These are phyloP conservation scores for Aphelenchoides besseyi DNA, from an alignment of 1,140 invertebrate genomes.

Conservation along the genomic window DNA sequence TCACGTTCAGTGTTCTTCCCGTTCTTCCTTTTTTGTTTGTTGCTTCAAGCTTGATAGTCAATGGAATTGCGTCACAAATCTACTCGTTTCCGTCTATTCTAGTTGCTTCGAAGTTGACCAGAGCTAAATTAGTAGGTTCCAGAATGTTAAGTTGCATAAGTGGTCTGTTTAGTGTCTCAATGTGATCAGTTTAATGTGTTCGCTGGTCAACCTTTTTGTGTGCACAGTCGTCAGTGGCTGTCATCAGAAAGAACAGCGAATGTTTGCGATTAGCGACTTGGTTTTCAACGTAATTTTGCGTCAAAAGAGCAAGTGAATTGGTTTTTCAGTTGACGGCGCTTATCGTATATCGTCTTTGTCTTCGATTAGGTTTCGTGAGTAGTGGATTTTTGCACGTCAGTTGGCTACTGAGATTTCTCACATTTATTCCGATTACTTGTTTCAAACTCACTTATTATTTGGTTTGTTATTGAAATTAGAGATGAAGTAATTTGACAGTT, in stretches of 20 bases:
- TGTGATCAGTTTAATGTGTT: neutral
- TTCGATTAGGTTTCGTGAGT: neutral
- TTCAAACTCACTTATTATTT: neutral
- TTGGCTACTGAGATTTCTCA: neutral
- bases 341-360: neutral
- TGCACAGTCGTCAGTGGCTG: neutral
- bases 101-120: neutral
- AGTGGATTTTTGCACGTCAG: neutral
- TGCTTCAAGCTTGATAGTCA: neutral
- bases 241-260: slow-evolving; percentile 1
- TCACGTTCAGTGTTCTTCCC: slow-evolving; percentile 1
- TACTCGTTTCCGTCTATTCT: neutral
- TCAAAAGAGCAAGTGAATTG: neutral
- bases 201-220: neutral
- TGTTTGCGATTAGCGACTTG: neutral
- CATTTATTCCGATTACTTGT: neutral
- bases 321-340: neutral
- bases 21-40: neutral
- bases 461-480: neutral
- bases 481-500: neutral
- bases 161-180: neutral
- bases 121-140: slow-evolving; percentile 1
- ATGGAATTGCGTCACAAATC: neutral
- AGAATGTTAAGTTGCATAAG: neutral
- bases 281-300: neutral